Conservation (phyloP, 92 coral and sea anemone species). For the Actinostola sp. region DNA sequence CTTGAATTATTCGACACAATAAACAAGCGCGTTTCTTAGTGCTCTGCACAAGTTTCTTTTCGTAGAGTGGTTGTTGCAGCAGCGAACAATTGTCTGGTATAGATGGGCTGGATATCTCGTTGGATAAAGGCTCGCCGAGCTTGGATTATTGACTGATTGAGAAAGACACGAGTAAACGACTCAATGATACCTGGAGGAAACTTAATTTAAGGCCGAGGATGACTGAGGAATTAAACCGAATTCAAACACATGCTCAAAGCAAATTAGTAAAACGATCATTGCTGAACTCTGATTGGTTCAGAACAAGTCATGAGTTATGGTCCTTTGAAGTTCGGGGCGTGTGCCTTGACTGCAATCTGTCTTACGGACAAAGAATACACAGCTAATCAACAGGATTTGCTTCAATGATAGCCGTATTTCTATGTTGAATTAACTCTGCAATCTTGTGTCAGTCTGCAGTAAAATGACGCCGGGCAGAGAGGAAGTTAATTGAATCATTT, state of each 20-base stretch:
- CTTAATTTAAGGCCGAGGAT: slow-evolving; percentile 36
- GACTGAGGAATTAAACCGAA: slow-evolving; percentile 40
- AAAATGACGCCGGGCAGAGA: slow-evolving; percentile 15
- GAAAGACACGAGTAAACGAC: slow-evolving; percentile 47
- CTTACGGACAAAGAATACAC: slow-evolving; percentile 16
- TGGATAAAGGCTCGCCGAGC: neutral
- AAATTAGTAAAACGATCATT: slow-evolving; percentile 49
- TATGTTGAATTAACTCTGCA: slow-evolving; percentile 30
- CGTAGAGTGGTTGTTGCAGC: too few species aligned
- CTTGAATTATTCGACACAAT: too few species aligned
- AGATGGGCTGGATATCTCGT: neutral
- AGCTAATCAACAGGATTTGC: slow-evolving; percentile 13
- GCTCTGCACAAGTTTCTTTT: too few species aligned
- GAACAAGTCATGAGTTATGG: slow-evolving; percentile 25
- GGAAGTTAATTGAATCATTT: slow-evolving; percentile 36
- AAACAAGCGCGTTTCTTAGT: too few species aligned
- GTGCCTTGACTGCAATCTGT: slow-evolving; percentile 17
- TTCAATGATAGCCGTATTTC: slow-evolving; percentile 21
- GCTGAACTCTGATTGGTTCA: slow-evolving; percentile 34
- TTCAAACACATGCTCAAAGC: slow-evolving; percentile 51
- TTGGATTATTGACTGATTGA: slow-evolving; percentile 29
- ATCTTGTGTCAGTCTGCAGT: slow-evolving; percentile 22
- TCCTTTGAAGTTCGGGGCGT: slow-evolving; percentile 46
- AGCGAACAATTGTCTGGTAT: too few species aligned
- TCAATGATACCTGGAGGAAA: slow-evolving; percentile 54